A percentile compares a stretch with the other conserved stretches of the same genome.
These are phyloP conservation scores for Melinaea menophilus DNA, from an alignment of 2,888 invertebrate genomes.

Conservation along the genomic window DNA sequence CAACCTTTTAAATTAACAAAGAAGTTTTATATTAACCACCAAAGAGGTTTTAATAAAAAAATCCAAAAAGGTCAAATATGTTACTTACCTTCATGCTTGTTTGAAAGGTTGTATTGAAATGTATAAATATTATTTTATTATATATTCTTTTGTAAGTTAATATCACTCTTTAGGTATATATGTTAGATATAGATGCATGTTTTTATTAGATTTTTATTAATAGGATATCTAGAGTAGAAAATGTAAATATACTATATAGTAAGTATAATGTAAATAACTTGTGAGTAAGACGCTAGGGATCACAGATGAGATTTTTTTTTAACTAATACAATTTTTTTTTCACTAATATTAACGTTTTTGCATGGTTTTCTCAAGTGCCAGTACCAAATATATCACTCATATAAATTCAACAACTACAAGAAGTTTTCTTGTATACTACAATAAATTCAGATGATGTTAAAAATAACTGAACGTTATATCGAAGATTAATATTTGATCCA, in stretches of 20 bases:
- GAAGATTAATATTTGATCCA: no score
- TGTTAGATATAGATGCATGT: background rate
- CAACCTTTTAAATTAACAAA: background rate
- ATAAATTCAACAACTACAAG: no score
- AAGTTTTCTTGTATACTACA: no score
- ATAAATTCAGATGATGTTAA: no score
- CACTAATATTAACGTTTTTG: conserved; percentile 2
- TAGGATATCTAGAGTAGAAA: background rate
- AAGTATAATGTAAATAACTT: background rate
- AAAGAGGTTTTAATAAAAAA: background rate
- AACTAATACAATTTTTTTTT: background rate
- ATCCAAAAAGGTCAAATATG: background rate
- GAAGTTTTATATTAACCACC: background rate
- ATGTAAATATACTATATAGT: background rate
- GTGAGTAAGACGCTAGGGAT: background rate
- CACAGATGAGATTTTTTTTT: background rate
- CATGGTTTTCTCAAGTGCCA: background rate
- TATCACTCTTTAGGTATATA: background rate
- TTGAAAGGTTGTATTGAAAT: background rate
- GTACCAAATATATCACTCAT: no score
- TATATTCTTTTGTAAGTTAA: background rate
- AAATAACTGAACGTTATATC: no score
- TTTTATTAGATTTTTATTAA: background rate
- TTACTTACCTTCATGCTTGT: background rate
- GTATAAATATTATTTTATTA: background rate